Evolutionary conservation across 2,888 invertebrate species (phyloP).

Genomic region (Acanthococcus lagerstroemiae): DNA sequence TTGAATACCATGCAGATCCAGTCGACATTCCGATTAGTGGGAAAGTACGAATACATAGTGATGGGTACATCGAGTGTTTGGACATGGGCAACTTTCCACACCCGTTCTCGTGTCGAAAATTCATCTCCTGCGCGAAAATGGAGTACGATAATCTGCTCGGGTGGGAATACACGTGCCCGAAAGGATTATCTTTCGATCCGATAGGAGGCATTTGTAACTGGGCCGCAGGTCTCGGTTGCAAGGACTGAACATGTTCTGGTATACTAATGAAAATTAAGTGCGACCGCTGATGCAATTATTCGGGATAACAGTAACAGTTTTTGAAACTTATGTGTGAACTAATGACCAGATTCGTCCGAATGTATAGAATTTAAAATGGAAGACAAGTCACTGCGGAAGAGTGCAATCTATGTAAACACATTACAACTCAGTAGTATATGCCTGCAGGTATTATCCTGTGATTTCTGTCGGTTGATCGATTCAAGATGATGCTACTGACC

Average conservation of each 20-base stretch:
- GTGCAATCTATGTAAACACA: background rate
- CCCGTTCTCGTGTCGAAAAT: slow-evolving; percentile 80
- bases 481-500: no score
- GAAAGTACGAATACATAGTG: slow-evolving; percentile 51
- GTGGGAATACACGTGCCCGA: slow-evolving; percentile 82
- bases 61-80: slow-evolving; percentile 69
- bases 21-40: slow-evolving; percentile 37
- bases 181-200: slow-evolving; percentile 75
- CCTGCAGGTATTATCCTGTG: background rate
- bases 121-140: slow-evolving; percentile 78
- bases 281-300: no score
- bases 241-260: slow-evolving; percentile 48
- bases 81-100: slow-evolving; percentile 88
- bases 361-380: background rate
- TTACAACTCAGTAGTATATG: background rate
- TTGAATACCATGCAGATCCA: slow-evolving; percentile 37
- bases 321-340: no score
- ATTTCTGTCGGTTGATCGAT: no score
- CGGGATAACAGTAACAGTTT: no score
- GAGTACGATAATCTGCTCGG: slow-evolving; percentile 69
- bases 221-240: slow-evolving; percentile 70
- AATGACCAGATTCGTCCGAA: no score
- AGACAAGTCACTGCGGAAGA: background rate
- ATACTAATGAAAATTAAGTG: no score
- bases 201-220: slow-evolving; percentile 86